Evolutionary conservation across 2,113 vertebrate genomes (phyloP), one percentile per base, ranked within the genome.

Genomic region (Vanacampus margaritifer): DNA sequence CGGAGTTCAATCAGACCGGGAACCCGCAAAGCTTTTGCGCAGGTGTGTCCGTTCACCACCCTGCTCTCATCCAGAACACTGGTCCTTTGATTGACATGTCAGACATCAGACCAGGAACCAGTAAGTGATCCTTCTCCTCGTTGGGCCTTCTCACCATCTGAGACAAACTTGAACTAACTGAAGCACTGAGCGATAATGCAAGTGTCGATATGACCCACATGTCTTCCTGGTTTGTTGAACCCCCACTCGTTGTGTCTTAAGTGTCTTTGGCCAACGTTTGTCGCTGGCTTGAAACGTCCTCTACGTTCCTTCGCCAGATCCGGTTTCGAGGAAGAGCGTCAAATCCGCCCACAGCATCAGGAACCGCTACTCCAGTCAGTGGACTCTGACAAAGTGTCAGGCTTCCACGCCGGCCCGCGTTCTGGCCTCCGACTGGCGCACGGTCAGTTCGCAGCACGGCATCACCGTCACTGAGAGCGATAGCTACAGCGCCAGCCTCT

Each of bases 51-150:
- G 91, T 99, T 77, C 97, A 99, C 51, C 97, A 98, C 73, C 96
- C 95, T 0, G 95, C 96, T 54, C 94, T 99, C 86, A 96, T 99
- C 84, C 97, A 99, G 90, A 99, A 98, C 92, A 94, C 96, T 0
- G 97, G 97, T 5, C 97, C 97, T 36, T 91, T 99, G 90, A 99
- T 99, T 21, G 97, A 99, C 85, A 99, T 99, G 97, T 99, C 97
- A 0, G 97, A 99, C 87, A 98, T 99, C 81, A 93, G 97, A 69
- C 97, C 97, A 0, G 97, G 97, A 88, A 99, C 97, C 80, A 99
- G 97, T 99, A 90, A 85, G 96, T 81, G 24, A 48, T 66, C 41
- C 76, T 43, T 64, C 26, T 69, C 21, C 19, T 72, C 56, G 4
- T 32, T 39, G 37, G 69, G 37, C 45, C 19, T 73, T 69, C 66